These are phyloP conservation scores for Myotis brandtii DNA, from an alignment of 2,113 vertebrate species.

Conservation along the genomic window DNA sequence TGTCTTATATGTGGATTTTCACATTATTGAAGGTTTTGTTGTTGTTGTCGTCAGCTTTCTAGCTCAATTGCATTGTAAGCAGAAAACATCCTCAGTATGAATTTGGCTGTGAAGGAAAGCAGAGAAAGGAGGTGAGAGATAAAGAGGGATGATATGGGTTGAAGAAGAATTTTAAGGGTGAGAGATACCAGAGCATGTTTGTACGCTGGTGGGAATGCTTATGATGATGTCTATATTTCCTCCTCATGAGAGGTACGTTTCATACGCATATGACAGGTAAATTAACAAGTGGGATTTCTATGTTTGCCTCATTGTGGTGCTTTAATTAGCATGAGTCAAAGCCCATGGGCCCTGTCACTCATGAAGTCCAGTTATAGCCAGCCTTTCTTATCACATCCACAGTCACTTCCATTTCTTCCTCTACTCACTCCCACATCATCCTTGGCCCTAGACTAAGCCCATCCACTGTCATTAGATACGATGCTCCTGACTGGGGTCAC, in stretches of 20 bases:
- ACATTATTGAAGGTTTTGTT: neutral
- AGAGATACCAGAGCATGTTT: neutral
- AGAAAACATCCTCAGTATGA: neutral
- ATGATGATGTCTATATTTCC: neutral
- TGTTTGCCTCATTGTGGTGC: neutral
- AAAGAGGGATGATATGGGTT: neutral
- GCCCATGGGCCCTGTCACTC: neutral
- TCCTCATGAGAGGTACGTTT: neutral
- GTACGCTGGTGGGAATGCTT: neutral
- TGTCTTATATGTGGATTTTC: neutral
- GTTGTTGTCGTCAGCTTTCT: neutral
- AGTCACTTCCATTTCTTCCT: neutral
- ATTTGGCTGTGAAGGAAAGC: neutral
- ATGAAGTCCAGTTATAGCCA: neutral
- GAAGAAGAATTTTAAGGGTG: conserved; percentile 12
- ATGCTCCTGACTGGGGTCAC: neutral
- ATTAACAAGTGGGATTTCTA: neutral
- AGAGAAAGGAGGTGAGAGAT: neutral
- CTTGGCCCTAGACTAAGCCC: neutral
- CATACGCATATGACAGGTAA: neutral
- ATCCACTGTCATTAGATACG: neutral
- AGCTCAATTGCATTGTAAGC: neutral
- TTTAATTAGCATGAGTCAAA: conserved; percentile 6
- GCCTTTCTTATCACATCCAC: neutral
- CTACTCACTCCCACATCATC: neutral